Evolutionary conservation across 2,888 invertebrate species (phyloP).

Genomic region (Bibio marci): DNA sequence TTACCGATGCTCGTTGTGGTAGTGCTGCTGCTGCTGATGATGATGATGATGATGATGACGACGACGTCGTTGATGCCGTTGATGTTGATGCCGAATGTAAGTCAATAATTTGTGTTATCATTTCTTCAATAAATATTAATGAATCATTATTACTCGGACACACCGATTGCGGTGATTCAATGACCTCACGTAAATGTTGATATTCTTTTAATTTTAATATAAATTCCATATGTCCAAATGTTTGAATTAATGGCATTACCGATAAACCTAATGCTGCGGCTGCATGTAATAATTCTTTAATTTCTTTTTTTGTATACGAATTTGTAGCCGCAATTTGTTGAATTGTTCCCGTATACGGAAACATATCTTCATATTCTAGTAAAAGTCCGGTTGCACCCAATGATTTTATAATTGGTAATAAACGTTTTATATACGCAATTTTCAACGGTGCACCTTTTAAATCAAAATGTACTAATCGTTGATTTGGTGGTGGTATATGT

Average conservation of each 20-base stretch:
- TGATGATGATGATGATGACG: constrained; percentile 4
- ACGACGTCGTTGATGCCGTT: neutral
- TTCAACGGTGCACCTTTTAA: constrained; percentile 62
- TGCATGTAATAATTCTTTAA: constrained; percentile 34
- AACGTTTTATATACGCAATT: constrained; percentile 37
- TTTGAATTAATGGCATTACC: constrained; percentile 58
- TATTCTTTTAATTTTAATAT: constrained; percentile 48
- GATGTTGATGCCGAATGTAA: constrained; percentile 18
- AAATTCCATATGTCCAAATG: constrained; percentile 62
- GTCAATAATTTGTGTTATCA: constrained; percentile 48
- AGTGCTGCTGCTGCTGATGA: too few species aligned
- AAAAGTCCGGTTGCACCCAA: constrained; percentile 56
- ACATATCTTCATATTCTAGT: constrained; percentile 69
- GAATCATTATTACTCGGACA: constrained; percentile 50
- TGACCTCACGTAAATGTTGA: constrained; percentile 43
- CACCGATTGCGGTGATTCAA: constrained; percentile 47
- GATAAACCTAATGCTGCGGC: constrained; percentile 35
- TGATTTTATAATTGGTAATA: constrained; percentile 37
- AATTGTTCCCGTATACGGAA: constrained; percentile 48
- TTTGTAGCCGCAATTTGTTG: constrained; percentile 36
- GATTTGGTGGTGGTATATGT: constrained; percentile 20
- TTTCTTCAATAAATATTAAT: constrained; percentile 40
- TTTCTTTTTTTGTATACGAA: constrained; percentile 39
- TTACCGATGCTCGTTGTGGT: too few species aligned
- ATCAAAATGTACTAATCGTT: constrained; percentile 53